A percentile compares a stretch with the other conserved stretches of the same genome.
These are phyloP conservation scores for Pristionchus mayeri DNA, from an alignment of 2,888 invertebrate species.

Conservation along the genomic window DNA sequence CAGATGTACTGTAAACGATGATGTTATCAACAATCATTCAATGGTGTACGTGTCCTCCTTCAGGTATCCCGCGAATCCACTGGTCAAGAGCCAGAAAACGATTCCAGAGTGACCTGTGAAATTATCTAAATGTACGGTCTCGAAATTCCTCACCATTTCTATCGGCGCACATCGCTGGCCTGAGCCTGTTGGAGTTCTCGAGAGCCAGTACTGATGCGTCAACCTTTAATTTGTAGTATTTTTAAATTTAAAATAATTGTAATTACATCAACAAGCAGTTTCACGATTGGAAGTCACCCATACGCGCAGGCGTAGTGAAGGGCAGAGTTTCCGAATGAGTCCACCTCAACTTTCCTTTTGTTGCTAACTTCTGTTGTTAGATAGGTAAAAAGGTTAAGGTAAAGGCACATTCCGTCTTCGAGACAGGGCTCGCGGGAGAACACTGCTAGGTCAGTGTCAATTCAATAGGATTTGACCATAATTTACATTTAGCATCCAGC, in stretches of 20 bases:
- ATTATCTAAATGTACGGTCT: too few species aligned
- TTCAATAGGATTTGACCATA: background rate
- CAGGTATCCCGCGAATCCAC: too few species aligned
- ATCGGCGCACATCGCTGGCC: constrained; percentile 80
- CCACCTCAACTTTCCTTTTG: too few species aligned
- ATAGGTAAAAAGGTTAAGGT: too few species aligned
- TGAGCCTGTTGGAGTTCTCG: constrained; percentile 76
- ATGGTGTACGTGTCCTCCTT: too few species aligned
- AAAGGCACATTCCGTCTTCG: too few species aligned
- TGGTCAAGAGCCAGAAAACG: constrained; percentile 62
- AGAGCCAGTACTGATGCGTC: constrained; percentile 57
- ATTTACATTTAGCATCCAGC: background rate
- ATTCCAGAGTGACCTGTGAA: constrained; percentile 66
- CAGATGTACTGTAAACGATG: too few species aligned
- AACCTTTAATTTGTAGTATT: constrained; percentile 49
- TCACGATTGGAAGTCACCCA: constrained; percentile 79
- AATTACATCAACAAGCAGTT: constrained; percentile 78
- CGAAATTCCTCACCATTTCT: constrained; percentile 75
- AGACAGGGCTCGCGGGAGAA: too few species aligned
- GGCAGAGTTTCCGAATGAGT: constrained; percentile 79
- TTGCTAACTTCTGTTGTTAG: too few species aligned
- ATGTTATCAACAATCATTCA: too few species aligned
- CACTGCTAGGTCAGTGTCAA: too few species aligned
- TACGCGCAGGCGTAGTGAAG: constrained; percentile 80
- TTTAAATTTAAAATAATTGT: background rate